phyloP scores from a whole-genome alignment of 1,140 invertebrate species.

The Ceratitis capitata region DNA sequence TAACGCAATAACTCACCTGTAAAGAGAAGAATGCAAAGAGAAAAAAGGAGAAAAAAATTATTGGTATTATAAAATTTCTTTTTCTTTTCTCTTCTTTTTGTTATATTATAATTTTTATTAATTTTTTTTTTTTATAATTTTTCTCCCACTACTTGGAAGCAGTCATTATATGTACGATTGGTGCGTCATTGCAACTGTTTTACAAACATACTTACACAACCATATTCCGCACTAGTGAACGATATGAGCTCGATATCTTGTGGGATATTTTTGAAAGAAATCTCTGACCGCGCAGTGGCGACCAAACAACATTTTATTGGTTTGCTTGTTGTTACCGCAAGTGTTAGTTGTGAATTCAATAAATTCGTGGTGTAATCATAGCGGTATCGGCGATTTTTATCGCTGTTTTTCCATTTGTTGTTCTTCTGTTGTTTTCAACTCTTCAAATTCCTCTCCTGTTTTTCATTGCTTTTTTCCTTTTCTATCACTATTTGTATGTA shows the following conservation, averaged over 20 bases:
- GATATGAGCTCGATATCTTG: not conserved
- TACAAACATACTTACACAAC: not conserved
- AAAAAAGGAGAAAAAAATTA: constrained; percentile 15
- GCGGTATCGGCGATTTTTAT: constrained; percentile 36
- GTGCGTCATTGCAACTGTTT: not conserved
- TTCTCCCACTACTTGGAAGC: not conserved
- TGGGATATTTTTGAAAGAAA: constrained; percentile 12
- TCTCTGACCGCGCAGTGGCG: not conserved
- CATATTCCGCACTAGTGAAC: not conserved
- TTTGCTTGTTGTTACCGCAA: constrained; percentile 18
- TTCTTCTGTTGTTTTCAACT: constrained; percentile 5
- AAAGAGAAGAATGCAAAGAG: constrained; percentile 30
- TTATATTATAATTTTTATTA: not conserved
- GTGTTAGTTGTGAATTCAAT: constrained; percentile 25
- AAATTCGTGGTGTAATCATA: constrained; percentile 39
- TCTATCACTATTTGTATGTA: not conserved
- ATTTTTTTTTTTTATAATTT: not conserved
- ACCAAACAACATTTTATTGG: not conserved
- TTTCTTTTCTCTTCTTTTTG: constrained; percentile 15
- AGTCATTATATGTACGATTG: not conserved
- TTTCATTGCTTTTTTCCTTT: not conserved
- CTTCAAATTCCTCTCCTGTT: not conserved
- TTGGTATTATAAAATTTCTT: constrained; percentile 14
- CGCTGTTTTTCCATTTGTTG: constrained; percentile 22
- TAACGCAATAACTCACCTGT: constrained; percentile 35